Base-by-base conservation (phyloP, 2,888 invertebrate species). In the Stratiomys singularior region DNA sequence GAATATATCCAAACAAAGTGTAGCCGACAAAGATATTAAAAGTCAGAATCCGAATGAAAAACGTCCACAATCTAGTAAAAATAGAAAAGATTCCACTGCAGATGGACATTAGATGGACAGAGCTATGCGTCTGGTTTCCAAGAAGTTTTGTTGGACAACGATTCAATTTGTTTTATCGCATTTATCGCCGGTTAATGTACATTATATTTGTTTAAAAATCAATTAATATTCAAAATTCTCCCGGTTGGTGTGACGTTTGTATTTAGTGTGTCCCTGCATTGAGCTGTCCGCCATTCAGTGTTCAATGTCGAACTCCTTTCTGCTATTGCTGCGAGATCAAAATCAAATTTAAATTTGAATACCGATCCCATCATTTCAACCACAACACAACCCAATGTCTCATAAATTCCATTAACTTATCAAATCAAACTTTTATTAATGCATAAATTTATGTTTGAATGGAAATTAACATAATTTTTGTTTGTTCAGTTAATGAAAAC, bases 161-260 rank as follows among this genome's bases (percentile, higher is more conserved):
- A 4, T 25, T 60, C 58, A 60, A 60, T 60, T 60, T 60, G 58
- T 60, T 60, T 23, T 18, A 25, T 52, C 23, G 23, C 58, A 60
- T 60, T 60, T 25, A 60, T 60, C 21, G 25, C 58, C 11, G 11
- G 4, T 18, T 23, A 9, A 60, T 60, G 11, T 60, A 60, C 52
- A 4, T 52, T 15, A 52, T 2, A 52, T 52, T 4, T n/a, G 18
- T 52, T 52, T 18, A 5, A 13, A 52, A 18, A 9, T 4, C 7
- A 52, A 9, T 52, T 9, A 52, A 52, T 52, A 52, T 52, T 18
- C 52, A 52, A 37, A 37, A 52, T 52, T 52, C 15, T 52, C 18
- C 4, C 52, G n/a, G 4, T 13, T 18, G 44, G 44, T 13, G 44
- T 9, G 44, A 13, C 44, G 13, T 13, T 44, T 44, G 7, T 9